Evolutionary conservation across 92 coral and sea anemone species (phyloP).

Genomic region (Parazoanthus atlanticus): DNA sequence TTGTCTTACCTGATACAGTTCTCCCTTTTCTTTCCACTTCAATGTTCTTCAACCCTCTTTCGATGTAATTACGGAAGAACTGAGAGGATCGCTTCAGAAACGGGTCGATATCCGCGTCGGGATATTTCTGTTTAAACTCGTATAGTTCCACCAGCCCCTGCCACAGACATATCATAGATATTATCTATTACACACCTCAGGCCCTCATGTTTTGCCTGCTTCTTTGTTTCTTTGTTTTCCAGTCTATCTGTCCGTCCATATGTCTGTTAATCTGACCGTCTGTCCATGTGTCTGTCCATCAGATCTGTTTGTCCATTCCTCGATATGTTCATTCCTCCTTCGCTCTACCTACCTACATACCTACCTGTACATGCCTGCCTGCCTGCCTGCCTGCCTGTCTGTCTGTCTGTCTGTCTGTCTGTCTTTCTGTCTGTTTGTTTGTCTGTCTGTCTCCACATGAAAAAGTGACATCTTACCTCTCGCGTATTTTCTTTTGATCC

Average conservation of each 20-base stretch:
- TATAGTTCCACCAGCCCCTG: slow-evolving; percentile 91
- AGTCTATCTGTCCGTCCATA: background rate
- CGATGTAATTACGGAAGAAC: slow-evolving; percentile 93
- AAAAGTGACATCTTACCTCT: slow-evolving; percentile 63
- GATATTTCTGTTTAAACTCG: slow-evolving; percentile 84
- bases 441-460: background rate
- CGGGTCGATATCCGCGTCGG: slow-evolving; percentile 93
- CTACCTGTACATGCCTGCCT: too few species aligned
- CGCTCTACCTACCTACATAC: background rate
- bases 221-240: background rate
- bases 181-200: background rate
- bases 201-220: background rate
- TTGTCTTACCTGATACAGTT: slow-evolving; percentile 47
- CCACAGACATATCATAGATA: background rate
- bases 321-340: too few species aligned
- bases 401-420: background rate
- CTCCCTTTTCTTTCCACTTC: slow-evolving; percentile 88
- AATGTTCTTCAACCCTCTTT: slow-evolving; percentile 89
- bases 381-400: too few species aligned
- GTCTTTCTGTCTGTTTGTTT: background rate
- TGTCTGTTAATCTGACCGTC: background rate
- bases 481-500: slow-evolving; percentile 96
- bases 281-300: background rate
- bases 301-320: background rate
- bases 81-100: slow-evolving; percentile 93